phyloP scores from a whole-genome alignment of 2,797 vertebrate species.

The Serranus cabrilla region DNA sequence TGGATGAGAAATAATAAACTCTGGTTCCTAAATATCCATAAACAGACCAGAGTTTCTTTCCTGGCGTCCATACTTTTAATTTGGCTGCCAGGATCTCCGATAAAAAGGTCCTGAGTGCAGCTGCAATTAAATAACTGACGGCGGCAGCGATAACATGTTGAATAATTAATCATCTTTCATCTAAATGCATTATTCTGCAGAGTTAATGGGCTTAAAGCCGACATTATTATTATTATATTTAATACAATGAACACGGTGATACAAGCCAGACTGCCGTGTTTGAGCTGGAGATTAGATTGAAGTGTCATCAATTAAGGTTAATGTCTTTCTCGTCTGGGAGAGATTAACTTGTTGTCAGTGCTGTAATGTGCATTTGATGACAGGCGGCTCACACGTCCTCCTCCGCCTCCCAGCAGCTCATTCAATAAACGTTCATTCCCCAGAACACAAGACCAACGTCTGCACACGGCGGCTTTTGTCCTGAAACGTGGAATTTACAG shows the following conservation, averaged over 20 bases:
- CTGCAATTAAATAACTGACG: neutral
- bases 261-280: neutral
- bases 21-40: conserved; percentile 23
- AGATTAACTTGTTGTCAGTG: neutral
- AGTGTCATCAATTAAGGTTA: neutral
- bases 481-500: neutral
- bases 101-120: conserved; percentile 20
- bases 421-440: neutral
- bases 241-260: conserved; percentile 4
- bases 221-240: conserved; percentile 7
- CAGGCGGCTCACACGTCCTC: neutral
- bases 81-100: neutral
- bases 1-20: conserved; percentile 29
- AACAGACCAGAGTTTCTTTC: neutral
- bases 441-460: neutral
- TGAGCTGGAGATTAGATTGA: neutral
- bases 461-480: neutral
- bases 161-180: conserved; percentile 26
- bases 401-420: neutral
- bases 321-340: neutral
- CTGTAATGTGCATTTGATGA: neutral
- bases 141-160: neutral
- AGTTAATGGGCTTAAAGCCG: conserved; percentile 2
- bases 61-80: neutral
- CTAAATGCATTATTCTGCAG: conserved; percentile 11